Base-by-base conservation (phyloP, 2,888 invertebrate species). In the Iphiclides podalirius region DNA sequence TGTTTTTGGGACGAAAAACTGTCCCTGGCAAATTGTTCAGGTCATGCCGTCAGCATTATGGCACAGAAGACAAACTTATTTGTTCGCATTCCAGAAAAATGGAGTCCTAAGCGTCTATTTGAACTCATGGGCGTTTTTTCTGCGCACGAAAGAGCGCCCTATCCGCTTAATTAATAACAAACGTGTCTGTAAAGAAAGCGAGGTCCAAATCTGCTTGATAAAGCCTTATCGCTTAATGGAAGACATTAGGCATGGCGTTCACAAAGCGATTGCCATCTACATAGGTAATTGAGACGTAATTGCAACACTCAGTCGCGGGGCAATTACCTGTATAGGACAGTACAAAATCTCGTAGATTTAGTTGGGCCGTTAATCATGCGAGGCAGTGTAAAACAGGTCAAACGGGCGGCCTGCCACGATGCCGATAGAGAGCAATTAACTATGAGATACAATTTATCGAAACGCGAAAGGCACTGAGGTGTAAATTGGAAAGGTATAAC, bases 341-440 rank as follows among this genome's bases (percentile, higher is more conserved):
- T 68, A 71, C 69, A 62, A 72, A 78, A 76, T 72, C 64, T 72
- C 70, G 71, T 72, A 66, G 60, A 52, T 69, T 70, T 68, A 64
- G 67, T 57, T 63, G 68, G 60, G 52, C 61, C 75, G 78, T 85
- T 83, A 75, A 84, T 85, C 81, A 79, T 77, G 74, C 59, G 59
- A 54, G 57, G 58, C 72, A 62, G 70, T 78, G 73, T 72, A 75
- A 56, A 76, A 60, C 70, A 68, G 75, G 74, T 65, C 71, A 70
- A 62, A 52, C 52, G 52, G 54, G 57, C 67, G 61, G 61, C 54
- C 59, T 64, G 61, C 50, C 58, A 60, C 61, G 70, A 75, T 79
- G 82, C 84, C 80, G 81, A 83, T 82, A 79, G 76, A 78, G 63
- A 58, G 75, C 79, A 84, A 84, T 84, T 83, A 85, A 84, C 75